phyloP scores from a whole-genome alignment of 2,113 vertebrate genomes.

The Delphinus delphis region DNA sequence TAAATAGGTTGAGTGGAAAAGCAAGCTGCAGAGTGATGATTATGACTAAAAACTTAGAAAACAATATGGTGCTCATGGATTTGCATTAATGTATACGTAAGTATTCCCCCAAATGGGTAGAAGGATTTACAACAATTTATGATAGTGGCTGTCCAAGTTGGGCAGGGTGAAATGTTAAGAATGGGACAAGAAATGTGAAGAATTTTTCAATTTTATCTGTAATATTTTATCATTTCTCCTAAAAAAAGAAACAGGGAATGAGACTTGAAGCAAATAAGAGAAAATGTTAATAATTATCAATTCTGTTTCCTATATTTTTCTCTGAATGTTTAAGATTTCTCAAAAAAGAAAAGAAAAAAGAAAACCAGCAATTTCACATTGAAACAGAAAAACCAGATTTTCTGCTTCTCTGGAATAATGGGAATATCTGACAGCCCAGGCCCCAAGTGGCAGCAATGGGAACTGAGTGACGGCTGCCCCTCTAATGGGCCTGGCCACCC shows the following conservation, averaged over 20 bases:
- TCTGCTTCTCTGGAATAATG: not conserved
- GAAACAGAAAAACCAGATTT: not conserved
- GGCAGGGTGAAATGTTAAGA: not conserved
- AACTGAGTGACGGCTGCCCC: not conserved
- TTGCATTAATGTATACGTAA: not conserved
- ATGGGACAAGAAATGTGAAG: not conserved
- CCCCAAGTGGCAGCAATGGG: not conserved
- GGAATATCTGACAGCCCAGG: not conserved
- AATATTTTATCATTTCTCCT: conserved; percentile 34
- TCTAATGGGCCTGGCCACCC: not conserved
- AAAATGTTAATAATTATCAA: not conserved
- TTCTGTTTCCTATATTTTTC: conserved; percentile 17
- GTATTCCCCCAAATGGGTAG: not conserved
- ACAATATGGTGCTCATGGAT: not conserved
- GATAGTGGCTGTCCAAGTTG: not conserved
- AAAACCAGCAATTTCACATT: not conserved
- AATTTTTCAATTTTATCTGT: not conserved
- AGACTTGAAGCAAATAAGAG: not conserved
- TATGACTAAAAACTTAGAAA: conserved; percentile 8
- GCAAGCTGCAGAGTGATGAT: not conserved
- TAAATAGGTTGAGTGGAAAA: not conserved
- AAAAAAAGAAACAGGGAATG: not conserved
- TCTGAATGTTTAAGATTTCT: not conserved
- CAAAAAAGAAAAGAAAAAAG: not conserved
- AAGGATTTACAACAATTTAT: not conserved